Evolutionary conservation across 2,888 invertebrate genomes (phyloP), one percentile per base, ranked within the genome.

Genomic region (Phengaris arion): DNA sequence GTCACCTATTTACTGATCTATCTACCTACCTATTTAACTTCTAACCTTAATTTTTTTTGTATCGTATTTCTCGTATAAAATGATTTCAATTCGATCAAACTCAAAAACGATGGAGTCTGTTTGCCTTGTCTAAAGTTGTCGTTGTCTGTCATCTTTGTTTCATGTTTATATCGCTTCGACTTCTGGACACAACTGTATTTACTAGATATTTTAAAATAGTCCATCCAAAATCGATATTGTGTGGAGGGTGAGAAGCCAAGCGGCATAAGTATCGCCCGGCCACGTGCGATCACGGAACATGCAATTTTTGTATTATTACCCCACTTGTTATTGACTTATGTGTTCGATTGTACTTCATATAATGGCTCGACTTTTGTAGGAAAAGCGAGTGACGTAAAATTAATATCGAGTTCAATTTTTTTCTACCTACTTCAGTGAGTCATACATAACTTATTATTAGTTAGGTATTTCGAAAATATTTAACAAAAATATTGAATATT

Each of bases 211-310:
- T 74, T 51, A 10, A 72, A 45, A 68, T 68, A 74, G 72, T 69
- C 35, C 35, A 72, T 22, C 22, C 72, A 72, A 72, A 72, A 72
- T 72, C 72, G 72, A 72, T 72, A 72, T 13, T 51, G 57, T 74
- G 76, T 72, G 76, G 77, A 80, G 91, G 92, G 91, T 88, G 90
- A 80, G 82, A 87, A 91, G 81, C 87, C 85, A 85, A 86, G 91
- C 91, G 91, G 83, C 85, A 89, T 92, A 91, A 91, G 90, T 86
- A 90, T 85, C 85, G 85, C 81, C 79, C 76, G 79, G 85, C 82
- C 86, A 91, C 91, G 91, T 91, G 92, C 87, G 83, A 77, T 79
- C 77, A 84, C 83, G 85, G 85, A 83, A 83, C 83, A 85, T 85
- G 87, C 88, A 87, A 89, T 89, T 88, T 88, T 86, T 88, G 82